A percentile compares a stretch with the other conserved stretches of the same genome.
Evolutionary conservation across 1,140 invertebrate species (phyloP).

Genomic region (Bombus pyrosoma): DNA sequence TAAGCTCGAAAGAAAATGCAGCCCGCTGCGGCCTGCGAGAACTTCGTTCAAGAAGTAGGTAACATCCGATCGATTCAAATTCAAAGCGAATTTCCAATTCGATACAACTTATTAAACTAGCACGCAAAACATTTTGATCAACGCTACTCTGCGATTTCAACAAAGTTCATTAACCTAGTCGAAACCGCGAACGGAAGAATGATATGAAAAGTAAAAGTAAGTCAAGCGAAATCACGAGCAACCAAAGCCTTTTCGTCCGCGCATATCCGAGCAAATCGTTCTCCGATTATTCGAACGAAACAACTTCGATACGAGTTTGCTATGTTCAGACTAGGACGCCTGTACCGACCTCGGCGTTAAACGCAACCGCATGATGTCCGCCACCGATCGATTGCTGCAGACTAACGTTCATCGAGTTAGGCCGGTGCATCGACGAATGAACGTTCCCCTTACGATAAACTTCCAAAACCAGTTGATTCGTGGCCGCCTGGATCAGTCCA

Average conservation of each 20-base stretch:
- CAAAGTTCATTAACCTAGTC: not conserved
- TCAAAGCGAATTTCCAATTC: not conserved
- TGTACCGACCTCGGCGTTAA: conserved; percentile 92
- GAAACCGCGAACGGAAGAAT: not conserved
- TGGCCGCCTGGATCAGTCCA: conserved; percentile 89
- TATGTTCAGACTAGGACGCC: conserved; percentile 81
- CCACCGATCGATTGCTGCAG: conserved; percentile 68
- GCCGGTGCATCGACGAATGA: conserved; percentile 66
- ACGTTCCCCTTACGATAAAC: conserved; percentile 86
- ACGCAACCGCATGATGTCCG: conserved; percentile 89
- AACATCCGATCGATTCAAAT: not conserved
- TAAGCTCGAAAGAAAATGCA: conserved; percentile 53
- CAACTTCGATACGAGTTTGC: not conserved
- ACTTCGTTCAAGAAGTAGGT: no score
- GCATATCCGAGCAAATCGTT: not conserved
- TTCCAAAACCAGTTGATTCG: conserved; percentile 88
- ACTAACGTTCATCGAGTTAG: conserved; percentile 74
- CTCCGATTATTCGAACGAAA: not conserved
- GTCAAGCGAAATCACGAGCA: not conserved
- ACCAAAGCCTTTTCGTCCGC: no score
- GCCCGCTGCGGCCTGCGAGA: not conserved
- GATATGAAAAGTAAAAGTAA: not conserved
- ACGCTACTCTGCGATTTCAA: not conserved
- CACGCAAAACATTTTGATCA: not conserved
- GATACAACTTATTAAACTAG: not conserved